Evolutionary conservation across 2,888 invertebrate species (phyloP).

Genomic region (Aleiodes alternator): DNA sequence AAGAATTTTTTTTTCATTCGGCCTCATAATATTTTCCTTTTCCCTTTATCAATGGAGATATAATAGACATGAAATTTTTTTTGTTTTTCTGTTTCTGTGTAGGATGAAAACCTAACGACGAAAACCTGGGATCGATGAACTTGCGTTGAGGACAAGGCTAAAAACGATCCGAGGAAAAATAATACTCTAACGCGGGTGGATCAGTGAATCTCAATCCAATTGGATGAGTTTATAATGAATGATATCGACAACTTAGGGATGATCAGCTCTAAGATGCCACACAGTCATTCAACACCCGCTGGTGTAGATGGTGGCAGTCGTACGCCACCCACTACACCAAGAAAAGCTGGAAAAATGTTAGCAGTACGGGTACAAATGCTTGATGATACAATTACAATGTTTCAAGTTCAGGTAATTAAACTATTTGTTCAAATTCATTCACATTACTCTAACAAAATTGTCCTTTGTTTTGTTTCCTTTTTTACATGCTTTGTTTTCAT

Average conservation of each 20-base stretch:
- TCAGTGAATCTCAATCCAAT: constrained; percentile 39
- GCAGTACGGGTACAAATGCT: constrained; percentile 92
- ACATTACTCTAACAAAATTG: not conserved
- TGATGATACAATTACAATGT: constrained; percentile 92
- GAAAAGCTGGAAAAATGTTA: constrained; percentile 92
- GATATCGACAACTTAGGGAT: constrained; percentile 70
- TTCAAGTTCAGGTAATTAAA: constrained; percentile 90
- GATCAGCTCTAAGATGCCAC: constrained; percentile 83
- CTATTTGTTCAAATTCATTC: not conserved
- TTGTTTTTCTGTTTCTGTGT: not conserved
- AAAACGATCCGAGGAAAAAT: constrained; percentile 2
- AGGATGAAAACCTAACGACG: constrained; percentile 42
- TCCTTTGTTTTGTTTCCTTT: not conserved
- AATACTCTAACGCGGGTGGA: constrained; percentile 18
- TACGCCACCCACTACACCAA: constrained; percentile 87
- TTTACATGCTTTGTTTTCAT: constrained; percentile 26
- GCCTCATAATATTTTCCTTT: constrained; percentile 4
- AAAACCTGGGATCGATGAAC: constrained; percentile 38
- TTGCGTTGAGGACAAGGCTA: constrained; percentile 30
- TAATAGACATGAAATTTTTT: not conserved
- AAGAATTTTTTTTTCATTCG: not conserved
- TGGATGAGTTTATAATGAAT: constrained; percentile 65
- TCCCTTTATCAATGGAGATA: not conserved
- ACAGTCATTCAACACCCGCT: constrained; percentile 89
- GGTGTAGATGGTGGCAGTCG: constrained; percentile 87